These are phyloP conservation scores for Leptinotarsa defecta DNA, from an alignment of 1,140 invertebrate species.

Conservation along the genomic window DNA sequence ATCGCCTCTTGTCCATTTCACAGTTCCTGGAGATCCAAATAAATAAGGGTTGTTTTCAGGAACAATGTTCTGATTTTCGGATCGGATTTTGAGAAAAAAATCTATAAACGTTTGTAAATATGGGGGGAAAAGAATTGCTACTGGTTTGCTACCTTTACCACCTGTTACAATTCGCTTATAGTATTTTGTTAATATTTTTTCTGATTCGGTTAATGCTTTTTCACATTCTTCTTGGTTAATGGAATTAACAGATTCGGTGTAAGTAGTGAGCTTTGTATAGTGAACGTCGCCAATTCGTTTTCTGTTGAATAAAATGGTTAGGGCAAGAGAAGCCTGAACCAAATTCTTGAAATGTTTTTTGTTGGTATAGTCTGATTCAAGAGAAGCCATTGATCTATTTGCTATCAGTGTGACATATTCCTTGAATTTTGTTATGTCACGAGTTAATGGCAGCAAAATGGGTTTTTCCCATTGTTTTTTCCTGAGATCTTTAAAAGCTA, in stretches of 20 bases:
- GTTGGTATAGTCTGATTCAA: constrained; percentile 21
- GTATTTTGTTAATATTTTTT: constrained; percentile 25
- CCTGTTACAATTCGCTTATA: constrained; percentile 39
- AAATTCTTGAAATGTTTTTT: constrained; percentile 37
- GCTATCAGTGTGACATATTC: constrained; percentile 27
- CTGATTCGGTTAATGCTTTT: constrained; percentile 16
- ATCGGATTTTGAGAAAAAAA: not conserved
- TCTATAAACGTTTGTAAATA: not conserved
- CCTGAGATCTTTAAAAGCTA: no score
- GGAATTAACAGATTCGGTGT: no score
- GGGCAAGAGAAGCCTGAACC: constrained; percentile 29
- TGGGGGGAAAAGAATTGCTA: constrained; percentile 36
- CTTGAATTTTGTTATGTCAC: constrained; percentile 40
- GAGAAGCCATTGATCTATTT: constrained; percentile 24
- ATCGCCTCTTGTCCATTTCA: constrained; percentile 41
- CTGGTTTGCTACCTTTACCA: constrained; percentile 39
- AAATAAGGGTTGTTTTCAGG: not conserved
- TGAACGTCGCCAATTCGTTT: constrained; percentile 44
- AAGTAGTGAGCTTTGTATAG: constrained; percentile 27
- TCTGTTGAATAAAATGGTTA: constrained; percentile 43
- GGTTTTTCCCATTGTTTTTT: constrained; percentile 15
- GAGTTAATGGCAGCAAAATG: constrained; percentile 36
- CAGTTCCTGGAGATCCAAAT: not conserved
- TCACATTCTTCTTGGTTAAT: constrained; percentile 26
- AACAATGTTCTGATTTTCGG: not conserved